Evolutionary conservation across 1,140 invertebrate genomes (phyloP), one percentile per base, ranked within the genome.

Genomic region (Pseudomyrmex flavicornis): DNA sequence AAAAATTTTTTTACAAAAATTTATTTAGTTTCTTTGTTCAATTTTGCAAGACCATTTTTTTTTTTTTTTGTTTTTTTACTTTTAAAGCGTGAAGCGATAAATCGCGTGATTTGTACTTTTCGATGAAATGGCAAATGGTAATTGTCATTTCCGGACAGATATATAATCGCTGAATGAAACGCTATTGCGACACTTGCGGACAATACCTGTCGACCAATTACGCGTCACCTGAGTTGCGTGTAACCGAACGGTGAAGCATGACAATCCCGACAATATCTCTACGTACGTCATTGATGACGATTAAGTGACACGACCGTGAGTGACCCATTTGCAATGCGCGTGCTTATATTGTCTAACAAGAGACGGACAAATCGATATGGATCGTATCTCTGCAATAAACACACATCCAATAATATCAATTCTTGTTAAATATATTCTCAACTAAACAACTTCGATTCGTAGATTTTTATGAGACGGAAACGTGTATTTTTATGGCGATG

Each of bases 261-360:
- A 69, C 20, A 69, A 79, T 69, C 10, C 26, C 48, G 5, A 54
- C 12, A 65, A 76, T 77, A 44, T 77, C 12, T 58, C 17, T 22
- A 13, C 35, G 35, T 69, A 44, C 76, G 76, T 70, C 65, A 70
- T 79, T 48, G 26, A 59, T 74, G 17, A 70, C 46, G 0, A 59
- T 86, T 68, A 83, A 20, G 0, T 20, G 12, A 10, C 4, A 35
- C 12, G 1, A 20, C 63, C 52, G 20, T 0, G n/a, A 69, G 13
- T 50, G 52, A 85, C 15, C 56, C 15, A 74, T 63, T 82, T 82
- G 50, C 20, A 56, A 52, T 1, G 35, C 35, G 35, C 44, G 46
- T 52, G 50, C 5, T 35, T 70, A 59, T 59, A 12, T 9, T 52
- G 1, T 52, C 3, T 20, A 17, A 48, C 9, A 5, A 13, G n/a